Base-by-base conservation (phyloP, 2,888 invertebrate species). In the Helobdella robusta region DNA sequence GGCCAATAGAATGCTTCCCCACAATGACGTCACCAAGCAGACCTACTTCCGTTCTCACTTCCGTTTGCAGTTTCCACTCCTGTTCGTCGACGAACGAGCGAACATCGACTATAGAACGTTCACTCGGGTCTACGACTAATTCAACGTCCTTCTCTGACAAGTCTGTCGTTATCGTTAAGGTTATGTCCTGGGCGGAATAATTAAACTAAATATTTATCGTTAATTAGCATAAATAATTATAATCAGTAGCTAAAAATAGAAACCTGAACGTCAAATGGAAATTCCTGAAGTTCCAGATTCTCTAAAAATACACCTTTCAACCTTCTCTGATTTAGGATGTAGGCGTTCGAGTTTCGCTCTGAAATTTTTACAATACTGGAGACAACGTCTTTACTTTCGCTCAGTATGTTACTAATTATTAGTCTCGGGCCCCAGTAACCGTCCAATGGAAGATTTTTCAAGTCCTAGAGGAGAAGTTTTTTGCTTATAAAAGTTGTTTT, bases 191-290 rank as follows among this genome's bases (percentile, higher is more conserved):
- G n/a, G n/a, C n/a, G n/a, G n/a, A n/a, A n/a, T n/a, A n/a, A n/a
- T n/a, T n/a, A n/a, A n/a, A n/a, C n/a, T n/a, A n/a, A n/a, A n/a
- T n/a, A n/a, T n/a, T n/a, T n/a, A n/a, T n/a, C n/a, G n/a, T n/a
- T n/a, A n/a, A n/a, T n/a, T n/a, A n/a, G n/a, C n/a, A n/a, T n/a
- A n/a, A n/a, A n/a, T n/a, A n/a, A n/a, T n/a, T n/a, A n/a, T n/a
- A n/a, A n/a, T n/a, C n/a, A n/a, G n/a, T n/a, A n/a, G n/a, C n/a
- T n/a, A n/a, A n/a, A n/a, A n/a, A n/a, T n/a, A n/a, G n/a, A n/a
- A 70, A 77, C 77, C 74, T 77, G 77, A 11, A 77, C 75, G 71
- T 77, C 77, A 68, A 77, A 76, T 48, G 77, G 77, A 70, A 77
- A 77, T 65, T 77, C 75, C 65, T 75, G 73, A 6, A 77, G 69